Percentiles rank a stretch among this genome's conserved stretches.
phyloP scores from a whole-genome alignment of 35 echinoderm and acorn worm genomes.

The Lytechinus variegatus region DNA sequence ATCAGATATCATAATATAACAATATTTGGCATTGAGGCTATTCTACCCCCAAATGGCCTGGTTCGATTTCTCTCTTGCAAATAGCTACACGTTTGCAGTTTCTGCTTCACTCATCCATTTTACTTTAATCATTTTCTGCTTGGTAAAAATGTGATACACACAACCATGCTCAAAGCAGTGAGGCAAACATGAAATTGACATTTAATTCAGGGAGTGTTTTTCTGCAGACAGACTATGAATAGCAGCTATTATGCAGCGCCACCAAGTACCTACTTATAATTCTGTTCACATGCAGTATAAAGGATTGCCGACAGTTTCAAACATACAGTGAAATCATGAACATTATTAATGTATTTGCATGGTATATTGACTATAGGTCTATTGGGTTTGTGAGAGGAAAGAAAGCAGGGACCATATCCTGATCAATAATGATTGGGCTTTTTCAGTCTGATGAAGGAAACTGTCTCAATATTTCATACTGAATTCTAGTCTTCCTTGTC shows the following conservation, averaged over 20 bases:
- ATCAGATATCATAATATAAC: not conserved
- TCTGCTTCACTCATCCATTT: not conserved
- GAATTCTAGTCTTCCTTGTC: no score
- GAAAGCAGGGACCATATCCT: not conserved
- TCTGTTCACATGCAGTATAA: not conserved
- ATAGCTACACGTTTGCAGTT: conserved; percentile 3
- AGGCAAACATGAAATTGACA: conserved; percentile 12
- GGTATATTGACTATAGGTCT: not conserved
- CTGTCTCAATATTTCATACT: no score
- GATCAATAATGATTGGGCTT: no score
- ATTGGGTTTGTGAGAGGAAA: not conserved
- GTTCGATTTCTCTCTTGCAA: not conserved
- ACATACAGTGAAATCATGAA: not conserved
- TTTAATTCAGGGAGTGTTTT: not conserved
- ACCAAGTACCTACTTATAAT: not conserved
- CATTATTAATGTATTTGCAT: not conserved
- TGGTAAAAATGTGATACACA: not conserved
- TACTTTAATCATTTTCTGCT: not conserved
- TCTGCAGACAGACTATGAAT: not conserved
- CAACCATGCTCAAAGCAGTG: not conserved
- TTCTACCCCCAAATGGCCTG: conserved; percentile 8
- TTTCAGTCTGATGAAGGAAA: no score
- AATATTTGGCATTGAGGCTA: conserved; percentile 13
- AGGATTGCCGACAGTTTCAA: not conserved
- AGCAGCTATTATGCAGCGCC: not conserved